Evolutionary conservation across 2,797 vertebrate genomes (phyloP).

Genomic region (Myotis daubentonii): DNA sequence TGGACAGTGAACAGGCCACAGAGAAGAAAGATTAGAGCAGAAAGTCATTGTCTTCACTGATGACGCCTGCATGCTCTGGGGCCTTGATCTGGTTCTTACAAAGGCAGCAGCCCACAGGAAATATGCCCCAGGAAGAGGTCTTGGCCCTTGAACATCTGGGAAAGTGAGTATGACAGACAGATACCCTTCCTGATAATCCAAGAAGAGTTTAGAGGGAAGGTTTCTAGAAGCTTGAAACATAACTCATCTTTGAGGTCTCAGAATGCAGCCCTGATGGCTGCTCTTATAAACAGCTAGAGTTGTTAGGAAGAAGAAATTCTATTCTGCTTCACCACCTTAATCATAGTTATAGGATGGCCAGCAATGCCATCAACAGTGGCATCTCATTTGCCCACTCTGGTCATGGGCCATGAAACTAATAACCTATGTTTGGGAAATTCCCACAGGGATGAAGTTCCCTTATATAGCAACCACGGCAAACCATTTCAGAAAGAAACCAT

Average conservation of each 20-base stretch:
- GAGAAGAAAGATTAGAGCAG: background rate
- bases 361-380: background rate
- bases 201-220: background rate
- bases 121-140: background rate
- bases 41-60: background rate
- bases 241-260: background rate
- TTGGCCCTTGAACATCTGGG: background rate
- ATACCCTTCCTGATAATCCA: background rate
- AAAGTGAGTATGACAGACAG: background rate
- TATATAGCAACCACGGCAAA: background rate
- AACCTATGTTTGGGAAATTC: background rate
- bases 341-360: background rate
- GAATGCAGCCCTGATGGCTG: background rate
- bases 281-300: background rate
- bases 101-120: background rate
- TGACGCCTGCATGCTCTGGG: background rate
- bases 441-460: background rate
- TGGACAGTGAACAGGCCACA: background rate
- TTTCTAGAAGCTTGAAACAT: conserved; percentile 3
- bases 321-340: background rate
- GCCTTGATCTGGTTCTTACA: background rate
- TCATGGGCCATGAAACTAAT: background rate
- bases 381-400: background rate
- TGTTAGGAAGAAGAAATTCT: background rate
- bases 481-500: conserved; percentile 13